Conservation (phyloP, 2,888 invertebrate genomes). For the Lasius platythorax region DNA sequence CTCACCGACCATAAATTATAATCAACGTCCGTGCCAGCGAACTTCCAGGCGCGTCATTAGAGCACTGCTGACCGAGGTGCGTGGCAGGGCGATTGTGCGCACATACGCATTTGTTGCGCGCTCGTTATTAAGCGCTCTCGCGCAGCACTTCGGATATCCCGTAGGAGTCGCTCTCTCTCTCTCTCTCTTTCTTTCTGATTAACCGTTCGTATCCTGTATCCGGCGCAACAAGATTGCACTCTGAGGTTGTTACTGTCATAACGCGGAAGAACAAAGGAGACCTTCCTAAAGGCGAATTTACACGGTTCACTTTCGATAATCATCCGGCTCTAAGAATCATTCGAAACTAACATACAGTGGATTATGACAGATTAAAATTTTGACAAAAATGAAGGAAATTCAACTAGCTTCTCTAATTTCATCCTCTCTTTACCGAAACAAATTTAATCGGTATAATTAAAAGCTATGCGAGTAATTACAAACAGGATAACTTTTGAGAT, state of each 20-base stretch:
- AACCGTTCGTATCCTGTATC: slow-evolving; percentile 29
- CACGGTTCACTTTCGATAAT: not conserved
- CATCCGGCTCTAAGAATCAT: not conserved
- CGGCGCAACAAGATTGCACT: slow-evolving; percentile 28
- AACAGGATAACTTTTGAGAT: not conserved
- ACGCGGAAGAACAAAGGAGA: slow-evolving; percentile 28
- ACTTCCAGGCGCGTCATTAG: slow-evolving; percentile 76
- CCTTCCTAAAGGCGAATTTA: slow-evolving; percentile 5
- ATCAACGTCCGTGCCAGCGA: slow-evolving; percentile 80
- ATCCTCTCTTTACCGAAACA: not conserved
- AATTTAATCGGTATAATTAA: not conserved
- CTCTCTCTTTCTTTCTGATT: slow-evolving; percentile 39
- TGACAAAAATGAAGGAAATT: not conserved
- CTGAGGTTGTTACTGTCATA: slow-evolving; percentile 39
- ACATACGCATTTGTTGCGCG: slow-evolving; percentile 48
- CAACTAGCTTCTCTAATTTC: not conserved
- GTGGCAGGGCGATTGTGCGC: slow-evolving; percentile 21
- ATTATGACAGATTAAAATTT: not conserved
- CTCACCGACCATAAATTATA: slow-evolving; percentile 81
- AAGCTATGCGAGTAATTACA: not conserved
- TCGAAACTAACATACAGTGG: not conserved
- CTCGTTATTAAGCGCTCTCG: slow-evolving; percentile 54
- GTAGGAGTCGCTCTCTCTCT: slow-evolving; percentile 7
- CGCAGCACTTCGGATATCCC: slow-evolving; percentile 29
- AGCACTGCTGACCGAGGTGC: slow-evolving; percentile 65